Base-by-base conservation (phyloP, 2,113 vertebrate genomes). In the Brienomyrus longianalis region DNA sequence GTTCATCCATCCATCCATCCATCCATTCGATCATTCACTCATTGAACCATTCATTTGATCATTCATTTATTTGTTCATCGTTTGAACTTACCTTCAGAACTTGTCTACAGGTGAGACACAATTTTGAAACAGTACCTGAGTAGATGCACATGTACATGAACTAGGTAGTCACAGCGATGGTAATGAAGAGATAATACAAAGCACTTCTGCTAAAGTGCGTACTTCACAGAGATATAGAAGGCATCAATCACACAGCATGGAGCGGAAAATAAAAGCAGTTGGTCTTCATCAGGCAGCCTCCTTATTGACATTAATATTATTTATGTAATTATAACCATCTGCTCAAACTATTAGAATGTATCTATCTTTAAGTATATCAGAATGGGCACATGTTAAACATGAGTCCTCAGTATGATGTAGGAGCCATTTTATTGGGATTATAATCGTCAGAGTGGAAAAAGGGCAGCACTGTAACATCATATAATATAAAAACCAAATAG, bases 271-370 rank as follows among this genome's bases (percentile, higher is more conserved):
- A 83, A 92, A 86, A 92, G 91, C 47, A 5, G 91, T 91, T 91
- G 90, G 92, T 92, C 92, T 91, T 92, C 91, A 85, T 90, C 92
- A 93, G 91, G 90, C 15, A 77, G 35, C 35, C 35, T 7, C 35
- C 74, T 70, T 88, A 94, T 94, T 95, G 94, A 94, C 93, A 94
- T 88, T 95, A 92, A 90, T 94, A 92, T 93, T 94, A 93, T 94
- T 93, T 90, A 91, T 87, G 88, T 94, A 95, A 96, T 92, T 90
- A 93, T 93, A 94, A 89, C 92, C 95, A 95, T 93, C 93, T 94
- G 95, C 89, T 88, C 35, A 23, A 90, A 90, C 83, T 93, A 94
- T 94, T 93, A 92, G 92, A 91, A 92, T 93, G 93, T 93, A 92
- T 86, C 93, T 91, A 93, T 93, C 92, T 93, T 93, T 77, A 91